Conservation (phyloP, 2,113 vertebrate species). For the Ranitomeya variabilis region DNA sequence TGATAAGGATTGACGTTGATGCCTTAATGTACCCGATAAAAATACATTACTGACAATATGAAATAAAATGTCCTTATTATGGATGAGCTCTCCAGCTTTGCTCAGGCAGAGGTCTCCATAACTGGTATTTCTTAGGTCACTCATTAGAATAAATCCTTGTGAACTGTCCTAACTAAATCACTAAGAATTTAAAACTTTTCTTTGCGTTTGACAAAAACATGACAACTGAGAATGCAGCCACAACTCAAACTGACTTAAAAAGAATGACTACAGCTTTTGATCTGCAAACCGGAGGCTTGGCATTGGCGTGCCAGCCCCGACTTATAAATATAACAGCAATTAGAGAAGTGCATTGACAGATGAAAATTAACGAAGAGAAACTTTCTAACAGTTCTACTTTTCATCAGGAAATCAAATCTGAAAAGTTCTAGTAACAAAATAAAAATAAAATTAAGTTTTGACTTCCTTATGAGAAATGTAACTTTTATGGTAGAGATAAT, state of each 20-base stretch:
- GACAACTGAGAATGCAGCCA: not conserved
- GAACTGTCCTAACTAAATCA: not conserved
- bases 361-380: not conserved
- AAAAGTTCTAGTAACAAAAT: not conserved
- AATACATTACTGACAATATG: not conserved
- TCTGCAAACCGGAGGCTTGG: not conserved
- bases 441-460: not conserved
- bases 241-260: slow-evolving; percentile 8
- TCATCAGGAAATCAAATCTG: not conserved
- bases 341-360: not conserved
- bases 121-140: not conserved
- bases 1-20: no score
- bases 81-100: not conserved
- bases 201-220: not conserved
- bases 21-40: no score
- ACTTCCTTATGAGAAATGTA: not conserved
- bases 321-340: not conserved
- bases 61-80: not conserved
- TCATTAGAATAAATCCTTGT: not conserved
- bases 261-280: slow-evolving; percentile 6
- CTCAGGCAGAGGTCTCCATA: not conserved
- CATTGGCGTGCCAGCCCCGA: not conserved
- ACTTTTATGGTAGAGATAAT: not conserved
- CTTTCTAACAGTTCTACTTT: not conserved
- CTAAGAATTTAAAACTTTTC: not conserved